phyloP scores from a whole-genome alignment of 2,888 invertebrate genomes.

The Pseudanteris insignis region DNA sequence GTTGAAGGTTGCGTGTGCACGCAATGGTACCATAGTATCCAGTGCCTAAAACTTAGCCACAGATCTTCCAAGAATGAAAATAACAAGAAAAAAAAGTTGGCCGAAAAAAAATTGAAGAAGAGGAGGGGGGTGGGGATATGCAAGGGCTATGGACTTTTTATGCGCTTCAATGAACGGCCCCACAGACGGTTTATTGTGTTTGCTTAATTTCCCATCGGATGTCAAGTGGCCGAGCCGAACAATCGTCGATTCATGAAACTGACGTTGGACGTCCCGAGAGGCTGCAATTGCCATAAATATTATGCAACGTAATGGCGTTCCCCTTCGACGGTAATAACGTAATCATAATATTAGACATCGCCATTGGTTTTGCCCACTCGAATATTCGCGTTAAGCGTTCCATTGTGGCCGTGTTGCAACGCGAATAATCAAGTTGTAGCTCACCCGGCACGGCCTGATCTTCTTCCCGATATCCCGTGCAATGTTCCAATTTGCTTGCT shows the following conservation, averaged over 20 bases:
- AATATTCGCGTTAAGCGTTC: conserved; percentile 23
- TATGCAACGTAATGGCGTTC: conserved; percentile 31
- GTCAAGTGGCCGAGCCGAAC: conserved; percentile 35
- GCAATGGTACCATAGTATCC: conserved; percentile 18
- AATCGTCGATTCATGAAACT: conserved; percentile 41
- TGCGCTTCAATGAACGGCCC: conserved; percentile 21
- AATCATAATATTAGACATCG: conserved; percentile 12
- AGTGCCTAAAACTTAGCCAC: conserved; percentile 24
- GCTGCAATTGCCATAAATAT: conserved; percentile 25
- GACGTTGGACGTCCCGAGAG: conserved; percentile 15
- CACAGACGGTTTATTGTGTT: conserved; percentile 33
- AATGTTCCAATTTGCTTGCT: conserved; percentile 14
- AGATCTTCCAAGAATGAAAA: conserved; percentile 23
- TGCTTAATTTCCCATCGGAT: conserved; percentile 42
- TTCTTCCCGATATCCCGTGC: conserved; percentile 1
- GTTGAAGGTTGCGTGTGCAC: conserved; percentile 21
- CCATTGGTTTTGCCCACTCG: neutral
- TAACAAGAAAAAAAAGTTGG: neutral
- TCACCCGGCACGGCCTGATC: neutral
- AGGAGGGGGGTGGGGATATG: conserved; percentile 5
- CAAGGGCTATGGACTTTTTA: conserved; percentile 17
- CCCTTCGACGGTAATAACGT: conserved; percentile 13
- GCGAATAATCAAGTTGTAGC: conserved; percentile 22
- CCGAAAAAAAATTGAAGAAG: neutral
- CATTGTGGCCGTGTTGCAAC: conserved; percentile 21